Base-by-base conservation (phyloP, 1,140 invertebrate genomes). In the Berghia stephanieae region DNA sequence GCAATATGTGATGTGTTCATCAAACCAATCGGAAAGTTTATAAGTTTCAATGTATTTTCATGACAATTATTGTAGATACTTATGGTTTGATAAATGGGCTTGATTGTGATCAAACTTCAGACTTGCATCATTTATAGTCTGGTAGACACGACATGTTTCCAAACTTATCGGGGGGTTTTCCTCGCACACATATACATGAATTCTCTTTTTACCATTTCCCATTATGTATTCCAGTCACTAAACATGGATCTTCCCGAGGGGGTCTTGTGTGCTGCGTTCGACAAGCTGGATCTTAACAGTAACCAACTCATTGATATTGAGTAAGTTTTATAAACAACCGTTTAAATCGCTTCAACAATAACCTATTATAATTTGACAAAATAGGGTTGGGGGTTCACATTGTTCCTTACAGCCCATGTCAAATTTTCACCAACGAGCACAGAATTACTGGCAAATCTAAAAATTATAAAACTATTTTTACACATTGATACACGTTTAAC, bases 161-260 rank as follows among this genome's bases (percentile, higher is more conserved):
- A 6, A 27, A 27, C 34, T 60, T 31, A 6, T 60, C 4, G 4
- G 4, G n/a, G 55, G 24, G 8, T 6, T 60, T 8, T 6, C 5
- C 5, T 60, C 5, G 34, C n/a, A 21, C 21, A n/a, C 8, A 21
- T 21, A 21, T n/a, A 5, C 34, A 4, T 4, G 5, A 60, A 27
- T 49, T 13, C 46, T 16, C 13, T 49, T 49, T n/a, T 13, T 5
- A 13, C 36, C 21, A 60, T 21, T 16, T 43, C 16, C 34, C 18
- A 4, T n/a, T 52, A 8, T 21, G 60, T n/a, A 21, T 60, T 77
- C 21, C 49, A 79, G 70, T 69, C 67, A 55, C 74, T 80, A n/a
- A 80, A 80, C 43, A 77, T 80, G 78, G 60, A 76, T 1, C 44
- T 82, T 31, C 52, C 72, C 0, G 76, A 80, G 3, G 81, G 79